Conservation (phyloP, 2,888 invertebrate species). For the Dryocosmus kuriphilus region DNA sequence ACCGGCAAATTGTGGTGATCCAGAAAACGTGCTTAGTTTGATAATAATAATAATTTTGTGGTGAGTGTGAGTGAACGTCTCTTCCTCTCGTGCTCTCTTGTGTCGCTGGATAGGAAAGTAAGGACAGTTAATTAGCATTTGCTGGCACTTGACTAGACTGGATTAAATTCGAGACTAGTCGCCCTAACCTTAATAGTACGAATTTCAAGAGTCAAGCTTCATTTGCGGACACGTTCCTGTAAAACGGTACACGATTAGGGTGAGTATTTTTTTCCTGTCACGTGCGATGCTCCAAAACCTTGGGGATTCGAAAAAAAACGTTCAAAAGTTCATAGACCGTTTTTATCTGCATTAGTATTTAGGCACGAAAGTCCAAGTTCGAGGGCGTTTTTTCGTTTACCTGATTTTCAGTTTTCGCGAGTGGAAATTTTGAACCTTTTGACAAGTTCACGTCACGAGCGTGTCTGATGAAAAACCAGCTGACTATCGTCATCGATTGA, state of each 20-base stretch:
- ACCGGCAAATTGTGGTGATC: slow-evolving; percentile 64
- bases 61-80: slow-evolving; percentile 22
- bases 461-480: neutral
- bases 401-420: neutral
- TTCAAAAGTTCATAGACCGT: neutral
- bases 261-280: neutral
- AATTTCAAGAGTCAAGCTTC: neutral
- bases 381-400: neutral
- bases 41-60: slow-evolving; percentile 31
- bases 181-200: neutral
- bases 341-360: neutral
- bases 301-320: neutral
- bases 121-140: neutral
- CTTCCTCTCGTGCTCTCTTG: slow-evolving; percentile 6
- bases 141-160: neutral
- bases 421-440: neutral
- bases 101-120: neutral
- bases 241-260: neutral
- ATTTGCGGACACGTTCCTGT: neutral
- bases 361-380: neutral
- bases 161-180: neutral
- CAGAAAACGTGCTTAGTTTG: slow-evolving; percentile 6
- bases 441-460: neutral
- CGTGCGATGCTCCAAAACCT: neutral
- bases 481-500: slow-evolving; percentile 13